Percentiles rank a stretch among this genome's conserved stretches.
These are phyloP conservation scores for Acleris emargana DNA, from an alignment of 2,888 invertebrate species.

Conservation along the genomic window DNA sequence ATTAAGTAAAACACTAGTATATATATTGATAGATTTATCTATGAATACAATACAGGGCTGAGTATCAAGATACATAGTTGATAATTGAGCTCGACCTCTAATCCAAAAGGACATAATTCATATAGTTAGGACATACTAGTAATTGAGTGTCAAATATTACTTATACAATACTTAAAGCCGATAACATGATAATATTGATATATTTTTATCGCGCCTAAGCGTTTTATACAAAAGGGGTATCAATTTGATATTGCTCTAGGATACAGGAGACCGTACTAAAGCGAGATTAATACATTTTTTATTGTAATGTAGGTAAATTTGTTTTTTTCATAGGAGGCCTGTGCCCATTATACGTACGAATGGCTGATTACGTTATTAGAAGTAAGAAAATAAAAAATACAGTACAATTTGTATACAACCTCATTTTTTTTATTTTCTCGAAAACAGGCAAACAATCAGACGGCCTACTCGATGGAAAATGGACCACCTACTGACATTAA, in stretches of 20 bases:
- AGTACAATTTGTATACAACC: no score
- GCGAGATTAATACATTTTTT: no score
- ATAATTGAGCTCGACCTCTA: slow-evolving; percentile 28
- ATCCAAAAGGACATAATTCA: slow-evolving; percentile 32
- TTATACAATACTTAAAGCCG: slow-evolving; percentile 50
- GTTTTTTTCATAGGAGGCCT: no score
- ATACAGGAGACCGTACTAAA: no score
- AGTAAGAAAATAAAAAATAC: no score
- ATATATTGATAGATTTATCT: slow-evolving; percentile 23
- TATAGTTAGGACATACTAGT: slow-evolving; percentile 40
- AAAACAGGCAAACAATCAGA: neutral
- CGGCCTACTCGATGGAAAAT: neutral
- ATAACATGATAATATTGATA: slow-evolving; percentile 43
- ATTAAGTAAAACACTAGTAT: no score
- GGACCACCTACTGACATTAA: no score
- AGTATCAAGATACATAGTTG: slow-evolving; percentile 9
- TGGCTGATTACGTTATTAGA: no score
- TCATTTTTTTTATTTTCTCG: no score
- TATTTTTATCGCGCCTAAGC: slow-evolving; percentile 1
- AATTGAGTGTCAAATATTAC: slow-evolving; percentile 53
- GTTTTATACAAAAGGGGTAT: neutral
- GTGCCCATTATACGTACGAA: no score
- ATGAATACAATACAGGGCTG: slow-evolving; percentile 12
- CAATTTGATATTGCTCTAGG: no score
- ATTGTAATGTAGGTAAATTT: no score